phyloP scores from a whole-genome alignment of 2,797 vertebrate genomes.

The Molossus molossus region DNA sequence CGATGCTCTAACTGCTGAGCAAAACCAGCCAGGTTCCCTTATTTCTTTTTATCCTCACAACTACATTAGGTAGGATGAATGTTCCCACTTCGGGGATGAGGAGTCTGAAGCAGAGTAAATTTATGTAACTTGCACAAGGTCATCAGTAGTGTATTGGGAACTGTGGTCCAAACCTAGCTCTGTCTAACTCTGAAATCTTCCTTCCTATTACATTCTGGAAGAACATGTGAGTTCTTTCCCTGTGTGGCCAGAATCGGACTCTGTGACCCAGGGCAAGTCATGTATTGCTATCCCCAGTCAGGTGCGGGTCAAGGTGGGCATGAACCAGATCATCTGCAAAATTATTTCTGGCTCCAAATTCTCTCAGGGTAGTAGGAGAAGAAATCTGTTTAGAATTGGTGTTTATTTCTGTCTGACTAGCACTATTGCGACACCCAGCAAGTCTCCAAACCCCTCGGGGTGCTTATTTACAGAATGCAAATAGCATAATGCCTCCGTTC shows the following conservation, averaged over 20 bases:
- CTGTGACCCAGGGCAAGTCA: rapidly evolving
- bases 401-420: neutral
- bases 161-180: neutral
- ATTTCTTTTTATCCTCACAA: neutral
- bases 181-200: neutral
- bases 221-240: neutral
- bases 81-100: neutral
- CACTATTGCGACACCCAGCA: neutral
- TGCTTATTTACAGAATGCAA: neutral
- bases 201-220: neutral
- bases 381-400: neutral
- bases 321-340: neutral
- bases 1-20: too few relatives aligned
- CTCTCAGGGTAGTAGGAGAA: neutral
- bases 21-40: too few relatives aligned
- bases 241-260: neutral
- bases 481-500: neutral
- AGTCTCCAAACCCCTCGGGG: neutral
- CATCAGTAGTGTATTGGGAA: neutral
- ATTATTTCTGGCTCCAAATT: neutral
- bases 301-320: rapidly evolving
- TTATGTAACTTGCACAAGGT: neutral
- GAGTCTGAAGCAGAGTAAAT: neutral
- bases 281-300: neutral
- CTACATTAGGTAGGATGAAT: neutral